Evolutionary conservation across 2,113 vertebrate species (phyloP), one percentile per base, ranked within the genome.

Genomic region (Pomatostomus ruficeps): DNA sequence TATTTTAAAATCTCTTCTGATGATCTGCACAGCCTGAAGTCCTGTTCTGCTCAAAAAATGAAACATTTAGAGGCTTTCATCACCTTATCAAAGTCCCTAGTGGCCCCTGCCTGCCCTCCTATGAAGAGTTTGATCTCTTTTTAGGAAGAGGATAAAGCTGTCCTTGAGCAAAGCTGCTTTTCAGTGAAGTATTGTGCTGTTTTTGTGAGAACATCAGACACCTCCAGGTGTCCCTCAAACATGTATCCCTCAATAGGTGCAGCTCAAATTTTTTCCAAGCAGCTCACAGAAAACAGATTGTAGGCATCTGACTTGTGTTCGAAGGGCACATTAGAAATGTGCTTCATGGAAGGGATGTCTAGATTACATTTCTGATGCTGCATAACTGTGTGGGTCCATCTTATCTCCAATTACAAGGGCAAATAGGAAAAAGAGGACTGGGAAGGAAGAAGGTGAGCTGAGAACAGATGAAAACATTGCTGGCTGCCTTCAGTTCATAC

Each of bases 321-420:
- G 88, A 93, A 96, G 88, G 88, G 51, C 88, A 81, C 6, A 2
- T 55, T 70, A 92, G 88, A 78, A 85, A 75, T 1, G 14, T 19
- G 11, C 36, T 67, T 88, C 86, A 83, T 36, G 46, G 55, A 57
- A 71, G 28, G 28, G 48, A 87, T 75, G 80, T 59, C 80, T 86
- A 75, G 82, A 92, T 93, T 94, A 86, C 62, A 62, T 91, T 94
- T 93, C 73, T 86, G 72, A 78, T 89, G 48, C 90, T 93, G 79
- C 67, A n/a, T 79, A 94, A 89, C 78, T 90, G 4, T 3, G 29
- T 74, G 59, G 12, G 10, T 71, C 85, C 90, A 80, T 48, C 48
- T 93, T 93, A 77, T 88, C 79, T 95, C 76, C 85, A 84, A 25
- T 90, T 90, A 93, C 85, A 89, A 96, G 90, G 93, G 46, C 54